Evolutionary conservation across 2,888 invertebrate genomes (phyloP), one percentile per base, ranked within the genome.

Genomic region (Epistrophella euchroma): DNA sequence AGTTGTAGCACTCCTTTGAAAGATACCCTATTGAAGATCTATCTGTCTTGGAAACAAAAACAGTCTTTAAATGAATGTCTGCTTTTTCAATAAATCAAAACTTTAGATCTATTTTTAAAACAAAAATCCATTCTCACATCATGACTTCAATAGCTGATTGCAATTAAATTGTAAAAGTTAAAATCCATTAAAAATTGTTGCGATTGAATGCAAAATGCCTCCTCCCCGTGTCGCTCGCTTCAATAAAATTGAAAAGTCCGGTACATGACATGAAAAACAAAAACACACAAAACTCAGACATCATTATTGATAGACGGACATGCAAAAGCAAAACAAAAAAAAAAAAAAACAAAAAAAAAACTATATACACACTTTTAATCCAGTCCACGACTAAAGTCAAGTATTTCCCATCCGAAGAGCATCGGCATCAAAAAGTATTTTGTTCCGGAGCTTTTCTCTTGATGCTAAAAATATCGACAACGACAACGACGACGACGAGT

Each of bases 401-500:
- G 74, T 40, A 68, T 50, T 22, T 60, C 73, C 37, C 22, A 22
- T 37, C 37, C 32, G 37, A 58, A 37, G 32, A 64, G 43, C 50
- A 66, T 37, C 58, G 35, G 7, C 64, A 35, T 68, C 22, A 37
- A 58, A 60, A 75, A 68, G 55, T 47, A 56, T 64, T 58, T 47
- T 43, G 13, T 56, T 47, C 76, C 56, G 56, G 25, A 62, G 43
- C 56, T 55, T 58, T 58, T 60, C 60, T 40, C 72, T 60, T 66
- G 77, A 40, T n/a, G 19, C 83, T 83, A 83, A 83, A 83, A 83
- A 83, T 83, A 83, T 77, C 82, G 32, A 52, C 60, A 15, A 43
- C 77, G 15, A 43, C 40, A 17, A 35, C 32, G 2, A 11, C 11
- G 17, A 50, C 73, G 22, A 62, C 1, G 6, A 43, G 43, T n/a